Base-by-base conservation (phyloP, 2,113 vertebrate species). In the Sisor rabdophorus region DNA sequence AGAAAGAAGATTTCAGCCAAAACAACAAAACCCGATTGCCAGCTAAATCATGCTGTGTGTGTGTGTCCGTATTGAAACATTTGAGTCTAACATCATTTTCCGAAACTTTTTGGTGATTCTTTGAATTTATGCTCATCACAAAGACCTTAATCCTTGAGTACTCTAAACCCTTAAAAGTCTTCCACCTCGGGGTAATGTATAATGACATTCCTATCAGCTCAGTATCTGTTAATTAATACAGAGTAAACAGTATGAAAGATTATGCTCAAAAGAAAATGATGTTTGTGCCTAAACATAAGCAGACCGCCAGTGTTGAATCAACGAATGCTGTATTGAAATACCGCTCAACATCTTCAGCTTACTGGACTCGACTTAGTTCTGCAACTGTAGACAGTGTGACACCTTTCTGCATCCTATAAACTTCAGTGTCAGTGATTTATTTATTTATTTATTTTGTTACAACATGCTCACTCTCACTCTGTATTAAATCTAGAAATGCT, bases 61-160 rank as follows among this genome's bases (percentile, higher is more conserved):
- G 17, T 65, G 28, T 65, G 44, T 63, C 44, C 28, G 32, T 2
- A 36, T 53, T 32, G 56, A 53, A 64, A 69, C 68, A 58, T 81
- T 76, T 71, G n/a, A 76, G 78, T 73, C 76, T 79, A 70, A 72
- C 56, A 40, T 59, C 48, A 67, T 81, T 69, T 55, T 55, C 53
- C 44, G 0, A 19, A 70, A 26, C 16, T 61, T 44, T 77, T 68
- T 53, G 4, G 47, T 28, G 32, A 47, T 71, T 47, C 1, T 11
- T 24, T 47, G 63, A 59, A 12, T 19, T 59, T 2, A 5, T 32
- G 50, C 26, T 59, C 52, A 44, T 36, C 40, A 68, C 56, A 56
- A 68, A 76, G 52, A 76, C 44, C 9, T 68, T 76, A 58, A 68
- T 68, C 63, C 63, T 19, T 76, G 67, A 70, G 54, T 32, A 36